Conservation (phyloP, 2,888 invertebrate species). For the Drosophila suboccidentalis region DNA sequence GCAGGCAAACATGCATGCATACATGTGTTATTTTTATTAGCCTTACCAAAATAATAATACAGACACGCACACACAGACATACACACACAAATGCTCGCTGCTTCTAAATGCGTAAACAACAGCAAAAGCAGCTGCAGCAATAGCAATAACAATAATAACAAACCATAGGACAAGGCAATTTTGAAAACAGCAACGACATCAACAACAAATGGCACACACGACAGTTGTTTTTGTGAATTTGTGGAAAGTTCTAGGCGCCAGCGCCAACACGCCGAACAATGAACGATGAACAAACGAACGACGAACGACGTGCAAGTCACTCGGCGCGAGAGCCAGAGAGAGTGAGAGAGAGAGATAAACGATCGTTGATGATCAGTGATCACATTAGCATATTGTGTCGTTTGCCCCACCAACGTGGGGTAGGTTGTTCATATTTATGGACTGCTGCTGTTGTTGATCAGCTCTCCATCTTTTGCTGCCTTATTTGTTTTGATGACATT, state of each 20-base stretch:
- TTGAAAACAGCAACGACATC: slow-evolving; percentile 60
- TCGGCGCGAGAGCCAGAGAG: slow-evolving; percentile 25
- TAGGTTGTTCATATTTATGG: slow-evolving; percentile 75
- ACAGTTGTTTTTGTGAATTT: slow-evolving; percentile 53
- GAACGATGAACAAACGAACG: slow-evolving; percentile 1
- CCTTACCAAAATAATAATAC: slow-evolving; percentile 78
- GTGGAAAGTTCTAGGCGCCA: slow-evolving; percentile 76
- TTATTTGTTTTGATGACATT: slow-evolving; percentile 23
- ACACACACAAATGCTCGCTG: slow-evolving; percentile 2
- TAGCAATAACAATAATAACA: slow-evolving; percentile 61
- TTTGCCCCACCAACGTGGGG: slow-evolving; percentile 58
- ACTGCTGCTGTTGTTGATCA: slow-evolving; percentile 26
- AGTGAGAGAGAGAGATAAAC: slow-evolving; percentile 4
- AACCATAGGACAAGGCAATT: slow-evolving; percentile 30
- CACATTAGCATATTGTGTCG: slow-evolving; percentile 29
- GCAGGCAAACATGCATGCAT: background rate
- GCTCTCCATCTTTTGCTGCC: slow-evolving; percentile 7
- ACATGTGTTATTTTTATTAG: slow-evolving; percentile 69
- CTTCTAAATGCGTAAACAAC: slow-evolving; percentile 71
- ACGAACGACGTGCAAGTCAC: slow-evolving; percentile 6
- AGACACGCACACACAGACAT: slow-evolving; percentile 3
- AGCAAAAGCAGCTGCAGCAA: slow-evolving; percentile 73
- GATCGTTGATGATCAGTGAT: slow-evolving; percentile 27
- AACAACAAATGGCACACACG: slow-evolving; percentile 45
- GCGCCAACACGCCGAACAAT: slow-evolving; percentile 12